phyloP scores from a whole-genome alignment of 1,140 invertebrate species.

The Drosophila albomicans region DNA sequence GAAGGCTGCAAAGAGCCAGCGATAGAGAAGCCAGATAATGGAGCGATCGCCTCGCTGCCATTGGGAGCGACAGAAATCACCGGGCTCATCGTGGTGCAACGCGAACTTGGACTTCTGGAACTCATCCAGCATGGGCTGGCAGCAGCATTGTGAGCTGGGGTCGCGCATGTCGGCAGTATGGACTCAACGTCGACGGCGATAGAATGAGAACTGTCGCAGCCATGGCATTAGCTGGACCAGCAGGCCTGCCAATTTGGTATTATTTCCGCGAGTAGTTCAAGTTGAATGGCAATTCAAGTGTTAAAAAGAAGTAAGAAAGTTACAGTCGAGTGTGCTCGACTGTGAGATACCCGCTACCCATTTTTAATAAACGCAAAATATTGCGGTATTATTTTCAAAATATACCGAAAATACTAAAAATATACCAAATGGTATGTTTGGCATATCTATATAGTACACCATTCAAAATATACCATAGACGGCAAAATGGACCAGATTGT shows the following conservation, averaged over 20 bases:
- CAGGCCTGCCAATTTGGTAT: slow-evolving; percentile 45
- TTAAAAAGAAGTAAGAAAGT: not conserved
- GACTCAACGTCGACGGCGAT: slow-evolving; percentile 41
- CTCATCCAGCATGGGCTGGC: slow-evolving; percentile 85
- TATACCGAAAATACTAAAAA: no score
- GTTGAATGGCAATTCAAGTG: slow-evolving; percentile 43
- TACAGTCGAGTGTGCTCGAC: no score
- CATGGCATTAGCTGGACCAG: slow-evolving; percentile 16
- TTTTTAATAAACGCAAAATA: no score
- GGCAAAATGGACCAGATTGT: no score
- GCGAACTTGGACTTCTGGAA: slow-evolving; percentile 63
- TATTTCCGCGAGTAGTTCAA: slow-evolving; percentile 55
- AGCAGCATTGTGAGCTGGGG: slow-evolving; percentile 67
- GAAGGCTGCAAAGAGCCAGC: slow-evolving; percentile 67
- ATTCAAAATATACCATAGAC: no score
- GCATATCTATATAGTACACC: no score
- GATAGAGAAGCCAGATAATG: slow-evolving; percentile 65
- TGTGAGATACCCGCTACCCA: no score
- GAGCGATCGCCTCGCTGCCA: slow-evolving; percentile 65
- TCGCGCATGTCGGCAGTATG: slow-evolving; percentile 62
- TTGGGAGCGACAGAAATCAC: slow-evolving; percentile 68
- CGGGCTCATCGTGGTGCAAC: slow-evolving; percentile 61
- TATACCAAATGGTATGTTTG: no score
- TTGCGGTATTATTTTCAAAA: no score
- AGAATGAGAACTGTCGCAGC: slow-evolving; percentile 63